phyloP scores from a whole-genome alignment of 2,888 invertebrate genomes.

The Lycocerus yunnanus region DNA sequence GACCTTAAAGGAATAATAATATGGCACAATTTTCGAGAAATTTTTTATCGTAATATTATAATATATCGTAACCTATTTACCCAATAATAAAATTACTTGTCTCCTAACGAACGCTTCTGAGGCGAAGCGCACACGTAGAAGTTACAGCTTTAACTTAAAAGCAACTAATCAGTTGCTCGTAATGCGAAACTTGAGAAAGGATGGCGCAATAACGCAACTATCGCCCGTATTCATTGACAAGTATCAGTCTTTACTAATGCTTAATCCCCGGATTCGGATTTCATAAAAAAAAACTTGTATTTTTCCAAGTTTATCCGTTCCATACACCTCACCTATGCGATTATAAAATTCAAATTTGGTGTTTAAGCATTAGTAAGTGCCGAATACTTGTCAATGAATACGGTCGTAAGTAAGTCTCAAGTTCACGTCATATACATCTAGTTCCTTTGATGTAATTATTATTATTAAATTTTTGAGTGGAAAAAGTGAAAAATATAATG shows the following conservation, averaged over 20 bases:
- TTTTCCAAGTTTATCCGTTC: too few relatives aligned
- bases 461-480: neutral
- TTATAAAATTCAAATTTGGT: too few relatives aligned
- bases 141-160: neutral
- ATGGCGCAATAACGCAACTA: too few relatives aligned
- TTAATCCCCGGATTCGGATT: too few relatives aligned
- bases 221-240: too few relatives aligned
- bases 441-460: neutral
- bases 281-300: too few relatives aligned
- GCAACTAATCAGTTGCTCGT: neutral
- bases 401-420: neutral
- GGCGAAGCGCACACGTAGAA: neutral
- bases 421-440: neutral
- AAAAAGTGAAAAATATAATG: conserved; percentile 12
- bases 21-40: neutral
- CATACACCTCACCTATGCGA: too few relatives aligned
- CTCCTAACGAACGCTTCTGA: neutral
- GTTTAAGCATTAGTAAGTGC: too few relatives aligned
- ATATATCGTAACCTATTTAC: neutral
- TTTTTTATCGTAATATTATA: neutral
- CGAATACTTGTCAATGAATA: too few relatives aligned
- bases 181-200: too few relatives aligned
- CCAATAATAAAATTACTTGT: neutral
- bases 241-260: too few relatives aligned
- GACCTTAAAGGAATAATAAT: neutral